Evolutionary conservation across 2,113 vertebrate species (phyloP).

Genomic region (Sinocyclocheilus anshuiensis): DNA sequence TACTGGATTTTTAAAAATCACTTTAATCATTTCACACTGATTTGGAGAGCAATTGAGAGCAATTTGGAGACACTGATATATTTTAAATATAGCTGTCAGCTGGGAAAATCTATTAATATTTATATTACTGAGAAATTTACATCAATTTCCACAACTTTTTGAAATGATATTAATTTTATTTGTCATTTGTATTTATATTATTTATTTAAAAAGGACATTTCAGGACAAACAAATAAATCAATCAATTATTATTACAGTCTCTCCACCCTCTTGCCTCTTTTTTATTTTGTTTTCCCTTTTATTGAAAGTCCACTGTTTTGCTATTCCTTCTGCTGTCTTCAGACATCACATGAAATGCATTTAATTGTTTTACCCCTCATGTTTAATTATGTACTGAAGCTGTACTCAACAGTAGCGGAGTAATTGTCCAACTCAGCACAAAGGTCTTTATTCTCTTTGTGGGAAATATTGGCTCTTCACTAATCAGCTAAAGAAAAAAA

Average conservation of each 20-base stretch:
- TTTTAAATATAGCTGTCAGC: background rate
- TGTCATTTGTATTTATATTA: too few species aligned
- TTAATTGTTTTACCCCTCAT: background rate
- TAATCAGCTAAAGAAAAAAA: conserved; percentile 31
- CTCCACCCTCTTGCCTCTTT: too few species aligned
- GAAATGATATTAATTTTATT: background rate
- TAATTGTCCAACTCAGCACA: conserved; percentile 14
- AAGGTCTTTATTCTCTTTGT: conserved; percentile 37
- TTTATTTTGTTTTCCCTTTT: background rate
- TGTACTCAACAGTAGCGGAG: conserved; percentile 8
- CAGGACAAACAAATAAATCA: too few species aligned
- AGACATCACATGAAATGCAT: background rate
- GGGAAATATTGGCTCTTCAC: conserved; percentile 36
- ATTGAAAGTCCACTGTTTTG: background rate
- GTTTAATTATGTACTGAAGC: conserved; percentile 9
- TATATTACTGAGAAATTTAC: too few species aligned
- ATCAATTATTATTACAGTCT: too few species aligned
- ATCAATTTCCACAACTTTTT: background rate
- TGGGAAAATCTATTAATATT: background rate
- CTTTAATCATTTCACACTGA: conserved; percentile 1
- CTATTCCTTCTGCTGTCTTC: background rate
- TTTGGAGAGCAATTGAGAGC: background rate
- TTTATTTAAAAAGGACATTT: too few species aligned
- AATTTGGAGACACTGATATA: background rate
- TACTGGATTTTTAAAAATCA: background rate